phyloP scores from a whole-genome alignment of 2,888 invertebrate species.

The Sisyra terminalis region DNA sequence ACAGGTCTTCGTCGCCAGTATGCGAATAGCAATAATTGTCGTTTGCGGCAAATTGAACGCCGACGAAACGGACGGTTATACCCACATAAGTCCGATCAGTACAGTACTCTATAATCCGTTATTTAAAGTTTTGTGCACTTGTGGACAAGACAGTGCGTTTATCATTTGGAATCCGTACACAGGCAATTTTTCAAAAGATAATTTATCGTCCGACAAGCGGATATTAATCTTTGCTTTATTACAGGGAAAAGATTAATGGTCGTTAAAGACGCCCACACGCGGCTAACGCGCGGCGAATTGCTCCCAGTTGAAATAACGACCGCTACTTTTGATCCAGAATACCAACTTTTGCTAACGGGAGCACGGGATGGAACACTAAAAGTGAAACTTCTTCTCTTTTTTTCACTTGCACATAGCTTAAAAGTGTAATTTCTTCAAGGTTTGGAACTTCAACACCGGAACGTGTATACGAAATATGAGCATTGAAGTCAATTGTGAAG shows the following conservation, averaged over 20 bases:
- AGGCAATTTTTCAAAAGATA: conserved; percentile 23
- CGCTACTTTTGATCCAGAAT: conserved; percentile 57
- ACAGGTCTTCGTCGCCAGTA: conserved; percentile 47
- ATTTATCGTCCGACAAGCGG: neutral
- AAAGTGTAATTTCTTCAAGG: conserved; percentile 19
- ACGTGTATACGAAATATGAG: conserved; percentile 51
- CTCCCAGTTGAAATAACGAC: conserved; percentile 58
- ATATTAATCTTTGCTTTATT: conserved; percentile 4
- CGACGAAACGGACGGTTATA: conserved; percentile 54
- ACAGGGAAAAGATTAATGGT: conserved; percentile 48
- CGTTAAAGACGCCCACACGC: conserved; percentile 53
- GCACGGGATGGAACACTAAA: conserved; percentile 63
- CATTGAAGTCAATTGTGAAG: conserved; percentile 41
- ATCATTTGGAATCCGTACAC: conserved; percentile 67
- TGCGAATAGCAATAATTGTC: conserved; percentile 43
- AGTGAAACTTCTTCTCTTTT: conserved; percentile 17
- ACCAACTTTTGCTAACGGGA: conserved; percentile 58
- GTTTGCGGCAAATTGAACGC: conserved; percentile 48
- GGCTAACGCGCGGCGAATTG: conserved; percentile 44
- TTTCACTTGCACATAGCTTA: neutral
- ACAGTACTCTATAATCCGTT: conserved; percentile 58
- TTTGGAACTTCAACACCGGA: conserved; percentile 78
- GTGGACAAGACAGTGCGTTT: conserved; percentile 63
- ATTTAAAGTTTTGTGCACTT: conserved; percentile 57
- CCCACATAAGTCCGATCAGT: conserved; percentile 53